These are phyloP conservation scores for Pipa parva DNA, from an alignment of 2,113 vertebrate species.

Conservation along the genomic window DNA sequence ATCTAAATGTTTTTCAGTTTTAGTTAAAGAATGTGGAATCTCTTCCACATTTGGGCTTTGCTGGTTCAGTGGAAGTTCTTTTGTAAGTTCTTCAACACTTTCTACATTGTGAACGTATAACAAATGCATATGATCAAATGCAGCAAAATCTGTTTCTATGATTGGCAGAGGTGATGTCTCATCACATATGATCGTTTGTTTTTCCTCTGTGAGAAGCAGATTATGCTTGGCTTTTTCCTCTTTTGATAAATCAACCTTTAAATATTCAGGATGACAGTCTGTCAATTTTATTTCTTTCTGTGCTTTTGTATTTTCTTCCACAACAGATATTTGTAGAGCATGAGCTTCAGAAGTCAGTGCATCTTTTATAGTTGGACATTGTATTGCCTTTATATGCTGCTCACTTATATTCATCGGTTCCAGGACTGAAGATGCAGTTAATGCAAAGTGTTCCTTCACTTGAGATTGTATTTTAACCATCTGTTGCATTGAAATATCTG, in stretches of 20 bases:
- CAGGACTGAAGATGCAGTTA: slow-evolving; percentile 56
- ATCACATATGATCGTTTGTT: slow-evolving; percentile 50
- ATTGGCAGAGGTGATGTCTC: slow-evolving; percentile 43
- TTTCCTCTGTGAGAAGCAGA: slow-evolving; percentile 58
- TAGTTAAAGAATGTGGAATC: slow-evolving; percentile 51
- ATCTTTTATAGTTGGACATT: slow-evolving; percentile 45
- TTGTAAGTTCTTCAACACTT: slow-evolving; percentile 50
- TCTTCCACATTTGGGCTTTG: slow-evolving; percentile 53
- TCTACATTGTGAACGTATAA: slow-evolving; percentile 53
- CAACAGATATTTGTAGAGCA: slow-evolving; percentile 14
- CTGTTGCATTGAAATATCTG: slow-evolving; percentile 56
- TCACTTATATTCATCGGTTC: slow-evolving; percentile 61
- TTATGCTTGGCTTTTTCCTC: slow-evolving; percentile 50
- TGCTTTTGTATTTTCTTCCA: slow-evolving; percentile 23
- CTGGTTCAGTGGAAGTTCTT: slow-evolving; percentile 54
- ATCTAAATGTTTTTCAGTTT: slow-evolving; percentile 48
- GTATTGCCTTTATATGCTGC: slow-evolving; percentile 59
- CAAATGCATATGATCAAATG: slow-evolving; percentile 44
- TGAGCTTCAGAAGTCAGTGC: background rate
- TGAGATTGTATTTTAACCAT: slow-evolving; percentile 54
- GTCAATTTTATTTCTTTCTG: slow-evolving; percentile 32
- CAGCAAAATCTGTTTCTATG: slow-evolving; percentile 27
- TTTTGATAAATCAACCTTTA: slow-evolving; percentile 44
- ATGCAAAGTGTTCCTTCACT: slow-evolving; percentile 55
- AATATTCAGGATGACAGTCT: slow-evolving; percentile 44